These are phyloP conservation scores for Conchocele bisecta DNA, from an alignment of 2,888 invertebrate species.

Conservation along the genomic window DNA sequence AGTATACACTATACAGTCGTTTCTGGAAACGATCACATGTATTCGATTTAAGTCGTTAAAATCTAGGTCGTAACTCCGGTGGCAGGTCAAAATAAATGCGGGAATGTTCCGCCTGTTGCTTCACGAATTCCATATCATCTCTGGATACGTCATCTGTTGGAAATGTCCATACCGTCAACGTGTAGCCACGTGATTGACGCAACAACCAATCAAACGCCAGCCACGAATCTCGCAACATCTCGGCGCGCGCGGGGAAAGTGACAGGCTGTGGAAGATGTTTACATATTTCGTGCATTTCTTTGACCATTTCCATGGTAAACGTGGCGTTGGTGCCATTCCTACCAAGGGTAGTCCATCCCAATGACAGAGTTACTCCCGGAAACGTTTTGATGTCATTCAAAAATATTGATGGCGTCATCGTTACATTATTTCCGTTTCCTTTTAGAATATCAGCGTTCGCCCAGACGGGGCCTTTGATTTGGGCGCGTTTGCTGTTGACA, in stretches of 20 bases:
- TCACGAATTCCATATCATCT: slow-evolving; percentile 86
- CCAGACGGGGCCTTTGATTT: slow-evolving; percentile 87
- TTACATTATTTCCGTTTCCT: slow-evolving; percentile 87
- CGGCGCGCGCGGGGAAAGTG: slow-evolving; percentile 91
- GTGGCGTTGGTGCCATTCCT: slow-evolving; percentile 82
- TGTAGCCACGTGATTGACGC: slow-evolving; percentile 85
- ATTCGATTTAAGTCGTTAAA: too few relatives aligned
- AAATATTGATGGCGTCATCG: slow-evolving; percentile 88
- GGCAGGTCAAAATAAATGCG: slow-evolving; percentile 92
- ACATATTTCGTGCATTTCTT: slow-evolving; percentile 76
- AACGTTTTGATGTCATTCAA: slow-evolving; percentile 84
- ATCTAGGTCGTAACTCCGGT: slow-evolving; percentile 22
- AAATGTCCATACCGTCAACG: slow-evolving; percentile 84
- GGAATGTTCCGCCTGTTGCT: slow-evolving; percentile 87
- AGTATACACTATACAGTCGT: too few relatives aligned
- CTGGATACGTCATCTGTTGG: slow-evolving; percentile 88
- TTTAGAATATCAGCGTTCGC: slow-evolving; percentile 93
- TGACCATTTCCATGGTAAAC: slow-evolving; percentile 86
- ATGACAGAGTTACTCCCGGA: slow-evolving; percentile 88
- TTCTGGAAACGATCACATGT: too few relatives aligned
- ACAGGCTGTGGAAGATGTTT: slow-evolving; percentile 87
- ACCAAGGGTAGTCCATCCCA: slow-evolving; percentile 94
- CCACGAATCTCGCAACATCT: slow-evolving; percentile 87
- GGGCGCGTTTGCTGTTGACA: slow-evolving; percentile 48
- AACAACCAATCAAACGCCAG: slow-evolving; percentile 86